Conservation (phyloP, 2,113 vertebrate genomes). For the Tricholaema leucomelas region DNA sequence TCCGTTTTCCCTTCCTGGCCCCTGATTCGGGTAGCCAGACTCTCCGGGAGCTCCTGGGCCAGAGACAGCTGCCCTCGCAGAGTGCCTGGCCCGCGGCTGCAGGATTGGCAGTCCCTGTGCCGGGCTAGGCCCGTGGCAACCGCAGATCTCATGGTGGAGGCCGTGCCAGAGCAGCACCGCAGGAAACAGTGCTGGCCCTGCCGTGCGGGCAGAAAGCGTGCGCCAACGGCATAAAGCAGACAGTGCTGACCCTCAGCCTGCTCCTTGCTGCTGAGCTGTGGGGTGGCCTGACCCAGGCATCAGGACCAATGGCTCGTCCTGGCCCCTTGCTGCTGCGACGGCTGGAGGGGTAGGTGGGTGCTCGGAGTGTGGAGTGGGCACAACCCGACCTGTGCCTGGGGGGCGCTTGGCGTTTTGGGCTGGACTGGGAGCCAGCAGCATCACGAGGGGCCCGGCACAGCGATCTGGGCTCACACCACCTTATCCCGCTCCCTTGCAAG, state of each 20-base stretch:
- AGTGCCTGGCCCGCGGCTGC: neutral
- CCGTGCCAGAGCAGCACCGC: neutral
- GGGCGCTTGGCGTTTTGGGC: accelerated
- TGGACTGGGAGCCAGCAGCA: accelerated
- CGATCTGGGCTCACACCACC: too few species aligned
- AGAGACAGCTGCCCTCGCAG: neutral
- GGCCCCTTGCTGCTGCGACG: constrained; percentile 53
- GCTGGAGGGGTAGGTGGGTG: constrained; percentile 81
- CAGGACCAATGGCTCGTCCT: neutral
- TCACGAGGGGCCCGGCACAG: accelerated
- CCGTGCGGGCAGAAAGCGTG: neutral
- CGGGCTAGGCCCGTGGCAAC: neutral
- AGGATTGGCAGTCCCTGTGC: neutral
- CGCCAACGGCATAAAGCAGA: neutral
- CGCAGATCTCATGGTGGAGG: constrained; percentile 32
- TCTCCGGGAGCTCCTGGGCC: neutral
- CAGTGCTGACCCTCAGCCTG: neutral
- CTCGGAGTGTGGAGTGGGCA: accelerated
- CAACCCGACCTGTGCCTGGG: neutral
- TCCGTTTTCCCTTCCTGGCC: neutral
- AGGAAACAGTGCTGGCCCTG: neutral
- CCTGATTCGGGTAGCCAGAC: neutral
- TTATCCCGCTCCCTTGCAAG: constrained; percentile 54
- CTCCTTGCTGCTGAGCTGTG: neutral
- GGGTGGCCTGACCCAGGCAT: neutral